Evolutionary conservation across 1,140 invertebrate species (phyloP).

Genomic region (Drosophila baimaii): DNA sequence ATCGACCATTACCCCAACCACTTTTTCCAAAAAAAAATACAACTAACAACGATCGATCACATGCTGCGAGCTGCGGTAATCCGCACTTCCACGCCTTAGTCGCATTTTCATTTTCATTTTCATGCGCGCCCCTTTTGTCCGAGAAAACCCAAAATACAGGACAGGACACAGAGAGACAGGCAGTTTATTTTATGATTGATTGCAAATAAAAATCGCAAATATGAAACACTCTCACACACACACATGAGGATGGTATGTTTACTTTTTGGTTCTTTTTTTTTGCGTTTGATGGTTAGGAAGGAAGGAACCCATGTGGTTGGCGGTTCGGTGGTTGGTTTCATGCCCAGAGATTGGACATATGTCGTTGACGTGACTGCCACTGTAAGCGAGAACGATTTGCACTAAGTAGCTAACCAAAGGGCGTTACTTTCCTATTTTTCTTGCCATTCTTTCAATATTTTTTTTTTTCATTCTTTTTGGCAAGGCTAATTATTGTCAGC

Average conservation of each 20-base stretch:
- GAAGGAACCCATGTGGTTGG: conserved; percentile 49
- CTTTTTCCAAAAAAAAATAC: conserved; percentile 6
- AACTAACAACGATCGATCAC: conserved; percentile 72
- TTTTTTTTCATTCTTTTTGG: conserved; percentile 51
- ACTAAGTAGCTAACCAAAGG: conserved; percentile 66
- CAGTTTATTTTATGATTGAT: conserved; percentile 83
- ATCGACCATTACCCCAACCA: conserved; percentile 21
- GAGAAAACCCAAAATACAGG: conserved; percentile 53
- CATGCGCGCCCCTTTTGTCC: conserved; percentile 73
- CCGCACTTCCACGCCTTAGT: conserved; percentile 80
- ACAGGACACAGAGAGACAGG: conserved; percentile 55
- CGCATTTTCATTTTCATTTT: conserved; percentile 80
- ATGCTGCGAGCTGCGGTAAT: conserved; percentile 81
- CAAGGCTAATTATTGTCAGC: conserved; percentile 75
- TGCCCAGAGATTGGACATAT: conserved; percentile 71
- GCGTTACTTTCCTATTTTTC: conserved; percentile 58
- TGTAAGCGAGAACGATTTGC: conserved; percentile 43
- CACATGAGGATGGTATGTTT: conserved; percentile 60
- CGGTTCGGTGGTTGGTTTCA: conserved; percentile 55
- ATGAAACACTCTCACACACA: conserved; percentile 44
- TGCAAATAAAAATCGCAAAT: conserved; percentile 83
- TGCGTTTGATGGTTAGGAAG: conserved; percentile 14
- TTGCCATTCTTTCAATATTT: conserved; percentile 38
- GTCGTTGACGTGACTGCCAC: conserved; percentile 71
- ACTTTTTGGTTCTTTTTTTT: conserved; percentile 67